Conservation (phyloP, 2,888 invertebrate genomes). For the Agrotis clavis region DNA sequence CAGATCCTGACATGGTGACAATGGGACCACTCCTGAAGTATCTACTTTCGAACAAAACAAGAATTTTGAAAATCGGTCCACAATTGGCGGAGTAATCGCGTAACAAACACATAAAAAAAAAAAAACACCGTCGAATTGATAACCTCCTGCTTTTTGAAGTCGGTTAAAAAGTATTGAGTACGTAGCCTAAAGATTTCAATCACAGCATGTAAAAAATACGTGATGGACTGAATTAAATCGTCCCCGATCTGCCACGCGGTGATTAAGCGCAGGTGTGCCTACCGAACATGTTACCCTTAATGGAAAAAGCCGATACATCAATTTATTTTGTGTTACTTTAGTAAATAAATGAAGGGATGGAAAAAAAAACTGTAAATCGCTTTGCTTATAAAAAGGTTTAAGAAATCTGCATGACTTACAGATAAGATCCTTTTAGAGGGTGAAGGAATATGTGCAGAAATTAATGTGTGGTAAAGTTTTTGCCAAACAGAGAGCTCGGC, state of each 20-base stretch:
- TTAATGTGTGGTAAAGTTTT: neutral
- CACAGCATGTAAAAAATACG: slow-evolving; percentile 6
- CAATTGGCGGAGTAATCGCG: too few relatives aligned
- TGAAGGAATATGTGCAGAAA: neutral
- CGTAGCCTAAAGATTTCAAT: slow-evolving; percentile 7
- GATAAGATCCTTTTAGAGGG: neutral
- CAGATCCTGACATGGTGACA: too few relatives aligned
- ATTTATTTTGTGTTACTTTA: slow-evolving; percentile 36
- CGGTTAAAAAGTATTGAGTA: too few relatives aligned
- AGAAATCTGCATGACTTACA: slow-evolving; percentile 8
- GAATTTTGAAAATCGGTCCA: too few relatives aligned
- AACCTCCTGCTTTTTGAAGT: too few relatives aligned
- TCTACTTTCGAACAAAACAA: too few relatives aligned
- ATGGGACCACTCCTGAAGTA: too few relatives aligned
- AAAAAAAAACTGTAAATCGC: slow-evolving; percentile 3
- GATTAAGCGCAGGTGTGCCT: slow-evolving; percentile 53
- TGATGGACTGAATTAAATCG: slow-evolving; percentile 46
- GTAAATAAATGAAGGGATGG: slow-evolving; percentile 22
- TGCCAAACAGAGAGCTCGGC: too few relatives aligned
- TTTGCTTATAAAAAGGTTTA: neutral
- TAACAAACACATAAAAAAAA: too few relatives aligned
- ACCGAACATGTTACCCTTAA: slow-evolving; percentile 39
- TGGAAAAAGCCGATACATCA: slow-evolving; percentile 61
- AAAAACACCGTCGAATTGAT: too few relatives aligned
- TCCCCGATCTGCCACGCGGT: slow-evolving; percentile 7